Percentiles rank a stretch among this genome's conserved stretches.
Conservation (phyloP, 2,888 invertebrate genomes). For the Cheiracanthium punctorium region DNA sequence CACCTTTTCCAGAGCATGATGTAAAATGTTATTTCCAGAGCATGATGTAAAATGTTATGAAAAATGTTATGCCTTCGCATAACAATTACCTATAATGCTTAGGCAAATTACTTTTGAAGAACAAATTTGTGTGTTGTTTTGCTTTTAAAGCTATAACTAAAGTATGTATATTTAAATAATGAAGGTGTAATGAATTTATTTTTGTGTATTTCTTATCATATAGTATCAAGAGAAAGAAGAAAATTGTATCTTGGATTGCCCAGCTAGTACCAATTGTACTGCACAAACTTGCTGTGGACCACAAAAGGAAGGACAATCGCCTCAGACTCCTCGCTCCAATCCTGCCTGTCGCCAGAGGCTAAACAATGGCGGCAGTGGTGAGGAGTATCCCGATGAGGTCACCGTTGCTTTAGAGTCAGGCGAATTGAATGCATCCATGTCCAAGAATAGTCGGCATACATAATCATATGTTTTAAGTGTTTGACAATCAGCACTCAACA, state of each 20-base stretch:
- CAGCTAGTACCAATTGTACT: conserved; percentile 67
- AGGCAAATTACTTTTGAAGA: too few species aligned
- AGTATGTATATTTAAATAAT: too few species aligned
- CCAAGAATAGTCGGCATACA: background rate
- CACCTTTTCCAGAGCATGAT: too few species aligned
- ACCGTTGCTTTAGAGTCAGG: conserved; percentile 41
- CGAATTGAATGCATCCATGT: background rate
- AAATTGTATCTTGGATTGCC: conserved; percentile 69
- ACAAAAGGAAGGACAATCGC: conserved; percentile 68
- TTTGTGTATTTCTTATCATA: background rate
- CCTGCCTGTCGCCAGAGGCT: conserved; percentile 47
- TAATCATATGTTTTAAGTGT: background rate
- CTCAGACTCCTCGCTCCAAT: conserved; percentile 54
- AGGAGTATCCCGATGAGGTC: conserved; percentile 44
- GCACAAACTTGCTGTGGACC: conserved; percentile 70
- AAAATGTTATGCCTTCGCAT: too few species aligned
- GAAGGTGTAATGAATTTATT: too few species aligned
- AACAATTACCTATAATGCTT: too few species aligned
- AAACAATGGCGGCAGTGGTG: conserved; percentile 38
- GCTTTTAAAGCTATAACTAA: too few species aligned
- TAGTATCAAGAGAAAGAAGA: conserved; percentile 65
- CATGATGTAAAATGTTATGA: too few species aligned
- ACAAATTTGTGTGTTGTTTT: too few species aligned
- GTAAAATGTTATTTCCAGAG: too few species aligned
- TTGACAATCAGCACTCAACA: background rate